A percentile compares a stretch with the other conserved stretches of the same genome.
phyloP scores from a whole-genome alignment of 2,888 invertebrate species.

The Cataglyphis altisquamis region DNA sequence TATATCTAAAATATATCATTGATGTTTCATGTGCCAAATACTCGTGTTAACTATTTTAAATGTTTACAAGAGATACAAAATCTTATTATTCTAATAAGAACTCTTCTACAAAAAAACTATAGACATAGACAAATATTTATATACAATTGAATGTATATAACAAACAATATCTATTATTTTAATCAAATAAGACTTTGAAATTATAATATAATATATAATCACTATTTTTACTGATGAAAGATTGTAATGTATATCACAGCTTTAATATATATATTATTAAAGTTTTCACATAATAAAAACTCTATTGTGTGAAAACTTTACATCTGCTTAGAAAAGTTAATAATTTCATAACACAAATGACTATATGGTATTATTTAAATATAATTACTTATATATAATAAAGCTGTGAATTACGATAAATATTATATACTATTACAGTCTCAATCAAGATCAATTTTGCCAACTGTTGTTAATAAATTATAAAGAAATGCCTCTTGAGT shows the following conservation, averaged over 20 bases:
- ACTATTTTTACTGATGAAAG: conserved; percentile 58
- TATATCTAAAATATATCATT: conserved; percentile 61
- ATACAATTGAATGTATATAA: conserved; percentile 75
- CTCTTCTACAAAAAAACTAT: conserved; percentile 62
- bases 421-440: conserved; percentile 31
- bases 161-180: conserved; percentile 59
- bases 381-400: conserved; percentile 24
- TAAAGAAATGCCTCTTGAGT: conserved; percentile 3
- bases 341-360: conserved; percentile 23
- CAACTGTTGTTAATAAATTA: conserved; percentile 30
- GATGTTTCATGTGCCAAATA: conserved; percentile 85
- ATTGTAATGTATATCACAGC: conserved; percentile 23
- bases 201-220: conserved; percentile 31
- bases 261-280: conserved; percentile 37
- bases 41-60: conserved; percentile 84
- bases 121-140: conserved; percentile 77
- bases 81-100: conserved; percentile 50
- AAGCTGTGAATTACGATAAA: conserved; percentile 37
- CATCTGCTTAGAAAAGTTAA: conserved; percentile 28
- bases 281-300: conserved; percentile 40
- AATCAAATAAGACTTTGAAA: conserved; percentile 56
- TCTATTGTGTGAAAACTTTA: neutral
- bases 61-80: conserved; percentile 78
- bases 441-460: conserved; percentile 39
- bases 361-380: conserved; percentile 32